These are phyloP conservation scores for Euproctis similis DNA, from an alignment of 2,888 invertebrate genomes.

Conservation along the genomic window DNA sequence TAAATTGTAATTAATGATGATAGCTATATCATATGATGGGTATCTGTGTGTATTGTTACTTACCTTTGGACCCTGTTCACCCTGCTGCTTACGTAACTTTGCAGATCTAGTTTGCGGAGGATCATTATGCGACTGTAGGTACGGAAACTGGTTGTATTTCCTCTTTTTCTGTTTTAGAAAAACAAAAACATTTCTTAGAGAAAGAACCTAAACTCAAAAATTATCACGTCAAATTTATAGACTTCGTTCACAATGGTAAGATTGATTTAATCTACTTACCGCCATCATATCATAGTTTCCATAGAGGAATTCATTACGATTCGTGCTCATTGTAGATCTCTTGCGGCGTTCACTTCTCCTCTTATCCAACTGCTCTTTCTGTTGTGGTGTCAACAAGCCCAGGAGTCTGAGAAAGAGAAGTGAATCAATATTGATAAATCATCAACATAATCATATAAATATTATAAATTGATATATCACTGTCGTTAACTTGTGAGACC, in stretches of 20 bases:
- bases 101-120: conserved; percentile 74
- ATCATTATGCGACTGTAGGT: conserved; percentile 59
- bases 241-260: too few relatives aligned
- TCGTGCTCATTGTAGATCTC: conserved; percentile 53
- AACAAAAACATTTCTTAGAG: too few relatives aligned
- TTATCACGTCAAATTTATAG: too few relatives aligned
- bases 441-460: too few relatives aligned
- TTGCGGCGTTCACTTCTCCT: conserved; percentile 61
- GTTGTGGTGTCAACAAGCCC: conserved; percentile 57
- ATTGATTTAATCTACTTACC: conserved; percentile 32
- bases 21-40: too few relatives aligned
- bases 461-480: too few relatives aligned
- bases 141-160: conserved; percentile 63
- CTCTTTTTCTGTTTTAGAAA: conserved; percentile 72
- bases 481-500: too few relatives aligned
- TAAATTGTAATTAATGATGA: neutral
- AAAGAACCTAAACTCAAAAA: too few relatives aligned
- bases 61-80: conserved; percentile 19
- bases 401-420: conserved; percentile 44
- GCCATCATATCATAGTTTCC: conserved; percentile 60
- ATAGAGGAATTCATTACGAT: conserved; percentile 59
- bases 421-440: too few relatives aligned
- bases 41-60: too few relatives aligned
- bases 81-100: conserved; percentile 77
- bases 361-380: conserved; percentile 56